Evolutionary conservation across 2,113 vertebrate genomes (phyloP).

Genomic region (Melanerpes formicivorus): DNA sequence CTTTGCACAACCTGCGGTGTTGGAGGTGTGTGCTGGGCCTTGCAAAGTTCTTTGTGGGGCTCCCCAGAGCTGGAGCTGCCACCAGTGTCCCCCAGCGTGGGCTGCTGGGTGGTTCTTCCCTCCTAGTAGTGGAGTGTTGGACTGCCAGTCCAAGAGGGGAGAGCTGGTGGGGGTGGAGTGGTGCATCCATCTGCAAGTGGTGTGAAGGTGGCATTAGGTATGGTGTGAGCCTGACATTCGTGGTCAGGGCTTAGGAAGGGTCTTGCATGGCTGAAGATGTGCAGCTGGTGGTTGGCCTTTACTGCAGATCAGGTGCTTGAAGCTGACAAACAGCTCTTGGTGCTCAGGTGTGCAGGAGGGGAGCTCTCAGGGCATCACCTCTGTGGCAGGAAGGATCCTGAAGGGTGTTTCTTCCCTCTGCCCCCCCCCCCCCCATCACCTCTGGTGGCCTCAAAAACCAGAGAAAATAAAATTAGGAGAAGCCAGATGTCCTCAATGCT

Average conservation of each 20-base stretch:
- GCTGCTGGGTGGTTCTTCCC: background rate
- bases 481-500: fast-evolving
- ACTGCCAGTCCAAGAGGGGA: background rate
- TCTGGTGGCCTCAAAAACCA: background rate
- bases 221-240: fast-evolving
- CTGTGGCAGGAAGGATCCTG: fast-evolving
- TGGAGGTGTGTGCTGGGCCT: background rate
- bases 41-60: background rate
- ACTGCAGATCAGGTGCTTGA: fast-evolving
- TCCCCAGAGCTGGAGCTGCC: background rate
- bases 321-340: fast-evolving
- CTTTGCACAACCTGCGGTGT: background rate
- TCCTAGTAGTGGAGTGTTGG: fast-evolving
- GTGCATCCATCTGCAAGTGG: background rate
- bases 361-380: fast-evolving
- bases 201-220: background rate
- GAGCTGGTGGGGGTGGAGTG: background rate
- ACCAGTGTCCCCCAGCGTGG: fast-evolving
- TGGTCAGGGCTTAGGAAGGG: background rate
- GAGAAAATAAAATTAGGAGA: background rate
- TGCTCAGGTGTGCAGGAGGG: fast-evolving
- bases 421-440: background rate
- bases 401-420: background rate
- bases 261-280: fast-evolving
- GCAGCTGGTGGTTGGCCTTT: background rate